phyloP scores from a whole-genome alignment of 2,113 vertebrate genomes.

The Elephas maximus region DNA sequence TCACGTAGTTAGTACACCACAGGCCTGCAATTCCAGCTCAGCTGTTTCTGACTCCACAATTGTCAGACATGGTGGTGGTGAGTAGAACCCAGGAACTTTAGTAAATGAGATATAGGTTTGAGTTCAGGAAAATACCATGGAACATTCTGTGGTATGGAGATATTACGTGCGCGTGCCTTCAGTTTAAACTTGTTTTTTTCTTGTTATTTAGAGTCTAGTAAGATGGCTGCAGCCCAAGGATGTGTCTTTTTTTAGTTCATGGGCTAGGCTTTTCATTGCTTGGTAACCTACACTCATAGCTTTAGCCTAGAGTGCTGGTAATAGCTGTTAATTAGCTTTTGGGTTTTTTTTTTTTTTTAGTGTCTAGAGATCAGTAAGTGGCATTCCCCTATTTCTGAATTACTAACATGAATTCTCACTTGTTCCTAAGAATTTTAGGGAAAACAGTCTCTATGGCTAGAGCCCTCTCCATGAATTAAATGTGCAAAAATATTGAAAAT shows the following conservation, averaged over 20 bases:
- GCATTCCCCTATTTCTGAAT: slow-evolving; percentile 34
- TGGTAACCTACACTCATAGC: background rate
- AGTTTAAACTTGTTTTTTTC: background rate
- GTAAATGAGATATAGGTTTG: background rate
- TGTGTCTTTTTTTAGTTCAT: background rate
- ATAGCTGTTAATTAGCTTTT: background rate
- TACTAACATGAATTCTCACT: background rate
- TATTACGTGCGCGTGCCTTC: background rate
- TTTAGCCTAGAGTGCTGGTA: background rate
- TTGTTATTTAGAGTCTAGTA: background rate
- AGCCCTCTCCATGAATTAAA: slow-evolving; percentile 58
- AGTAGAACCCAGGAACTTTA: background rate
- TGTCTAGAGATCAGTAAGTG: background rate
- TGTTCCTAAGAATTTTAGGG: slow-evolving; percentile 29
- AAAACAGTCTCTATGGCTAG: slow-evolving; percentile 5
- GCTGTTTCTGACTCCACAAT: background rate
- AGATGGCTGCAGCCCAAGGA: background rate
- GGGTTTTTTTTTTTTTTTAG: background rate
- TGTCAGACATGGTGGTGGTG: background rate
- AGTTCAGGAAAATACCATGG: background rate
- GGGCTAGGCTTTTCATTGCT: background rate
- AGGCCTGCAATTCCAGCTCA: background rate
- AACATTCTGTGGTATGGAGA: background rate
- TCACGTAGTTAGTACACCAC: background rate
- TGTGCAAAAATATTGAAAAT: background rate